Conservation (phyloP, 2,797 vertebrate genomes). For the Phataginus tetradactyla region DNA sequence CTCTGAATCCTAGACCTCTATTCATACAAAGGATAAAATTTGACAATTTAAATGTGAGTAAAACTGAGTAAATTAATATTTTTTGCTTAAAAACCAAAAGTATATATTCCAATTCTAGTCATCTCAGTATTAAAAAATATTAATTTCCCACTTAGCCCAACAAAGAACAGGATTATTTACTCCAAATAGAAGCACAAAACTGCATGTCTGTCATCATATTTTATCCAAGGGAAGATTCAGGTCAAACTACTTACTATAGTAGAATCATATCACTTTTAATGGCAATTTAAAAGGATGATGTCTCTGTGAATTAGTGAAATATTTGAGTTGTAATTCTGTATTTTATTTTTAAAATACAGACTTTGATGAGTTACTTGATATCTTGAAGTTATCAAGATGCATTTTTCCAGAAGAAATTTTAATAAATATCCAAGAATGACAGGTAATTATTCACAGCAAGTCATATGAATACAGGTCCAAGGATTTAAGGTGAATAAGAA, state of each 20-base stretch:
- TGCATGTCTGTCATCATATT: not conserved
- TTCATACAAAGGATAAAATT: not conserved
- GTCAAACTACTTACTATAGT: not conserved
- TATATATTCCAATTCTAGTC: not conserved
- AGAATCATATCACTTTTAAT: not conserved
- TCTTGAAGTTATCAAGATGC: not conserved
- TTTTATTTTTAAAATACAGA: not conserved
- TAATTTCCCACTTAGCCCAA: not conserved
- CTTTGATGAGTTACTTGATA: too few relatives aligned
- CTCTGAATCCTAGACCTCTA: not conserved
- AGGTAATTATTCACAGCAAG: not conserved
- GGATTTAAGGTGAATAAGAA: not conserved
- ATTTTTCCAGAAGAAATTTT: not conserved
- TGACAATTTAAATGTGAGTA: not conserved
- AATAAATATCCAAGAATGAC: not conserved
- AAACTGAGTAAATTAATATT: not conserved
- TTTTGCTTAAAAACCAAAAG: not conserved
- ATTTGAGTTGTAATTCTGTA: conserved; percentile 11
- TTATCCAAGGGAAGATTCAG: not conserved
- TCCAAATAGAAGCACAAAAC: not conserved
- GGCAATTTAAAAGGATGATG: not conserved
- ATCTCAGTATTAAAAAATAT: not conserved
- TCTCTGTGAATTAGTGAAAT: conserved; percentile 11
- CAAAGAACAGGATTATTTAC: not conserved
- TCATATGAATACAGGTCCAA: not conserved